A percentile compares a stretch with the other conserved stretches of the same genome.
phyloP scores from a whole-genome alignment of 2,888 invertebrate genomes.

The Drosophila limbata region DNA sequence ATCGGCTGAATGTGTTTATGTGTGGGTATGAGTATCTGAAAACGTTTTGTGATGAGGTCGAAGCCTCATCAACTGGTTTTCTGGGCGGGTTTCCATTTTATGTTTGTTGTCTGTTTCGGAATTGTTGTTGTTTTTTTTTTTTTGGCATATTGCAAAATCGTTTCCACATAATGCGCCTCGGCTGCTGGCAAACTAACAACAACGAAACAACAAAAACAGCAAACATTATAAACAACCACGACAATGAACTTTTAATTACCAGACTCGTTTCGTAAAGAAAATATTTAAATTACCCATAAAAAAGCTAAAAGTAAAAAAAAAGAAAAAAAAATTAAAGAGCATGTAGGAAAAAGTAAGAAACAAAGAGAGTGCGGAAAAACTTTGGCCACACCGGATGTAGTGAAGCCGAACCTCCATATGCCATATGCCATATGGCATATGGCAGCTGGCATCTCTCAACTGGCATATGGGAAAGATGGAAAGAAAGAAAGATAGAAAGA shows the following conservation, averaged over 20 bases:
- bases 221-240: slow-evolving; percentile 32
- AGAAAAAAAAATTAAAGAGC: slow-evolving; percentile 8
- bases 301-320: slow-evolving; percentile 1
- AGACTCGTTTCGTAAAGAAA: slow-evolving; percentile 70
- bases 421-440: not conserved
- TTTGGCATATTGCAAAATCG: slow-evolving; percentile 72
- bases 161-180: slow-evolving; percentile 63
- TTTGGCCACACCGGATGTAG: slow-evolving; percentile 49
- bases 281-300: slow-evolving; percentile 49
- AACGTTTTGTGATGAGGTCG: slow-evolving; percentile 50
- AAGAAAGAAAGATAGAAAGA: not conserved
- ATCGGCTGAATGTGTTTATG: slow-evolving; percentile 11
- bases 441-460: not conserved
- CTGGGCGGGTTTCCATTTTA: slow-evolving; percentile 54
- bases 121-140: slow-evolving; percentile 9
- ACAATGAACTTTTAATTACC: slow-evolving; percentile 79
- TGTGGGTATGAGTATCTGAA: slow-evolving; percentile 21
- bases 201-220: slow-evolving; percentile 18
- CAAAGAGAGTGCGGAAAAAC: slow-evolving; percentile 55
- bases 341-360: slow-evolving; percentile 28
- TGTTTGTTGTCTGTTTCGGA: slow-evolving; percentile 15
- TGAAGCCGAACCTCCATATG: slow-evolving; percentile 38
- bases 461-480: not conserved
- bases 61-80: slow-evolving; percentile 55
- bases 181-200: slow-evolving; percentile 4